A percentile compares a stretch with the other conserved stretches of the same genome.
Conservation (phyloP, 2,113 vertebrate species). For the Elanus axillaris region DNA sequence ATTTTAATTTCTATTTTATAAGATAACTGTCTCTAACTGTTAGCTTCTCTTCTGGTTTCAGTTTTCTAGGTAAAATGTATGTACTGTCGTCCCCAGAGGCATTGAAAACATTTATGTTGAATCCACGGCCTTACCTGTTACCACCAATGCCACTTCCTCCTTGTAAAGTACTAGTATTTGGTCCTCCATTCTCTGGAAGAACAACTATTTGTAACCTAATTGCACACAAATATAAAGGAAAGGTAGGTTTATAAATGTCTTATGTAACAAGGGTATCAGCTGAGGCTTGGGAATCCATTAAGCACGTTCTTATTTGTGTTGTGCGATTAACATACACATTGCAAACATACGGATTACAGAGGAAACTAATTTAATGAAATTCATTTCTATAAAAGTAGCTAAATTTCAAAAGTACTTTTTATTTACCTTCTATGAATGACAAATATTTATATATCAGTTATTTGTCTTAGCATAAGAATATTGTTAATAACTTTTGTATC, state of each 20-base stretch:
- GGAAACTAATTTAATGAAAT: not conserved
- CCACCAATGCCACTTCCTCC: constrained; percentile 87
- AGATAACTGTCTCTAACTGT: not conserved
- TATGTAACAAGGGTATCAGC: not conserved
- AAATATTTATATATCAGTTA: not conserved
- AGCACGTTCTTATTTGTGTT: not conserved
- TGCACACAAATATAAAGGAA: constrained; percentile 78
- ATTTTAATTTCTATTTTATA: not conserved
- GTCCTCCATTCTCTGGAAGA: constrained; percentile 81
- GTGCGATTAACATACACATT: not conserved
- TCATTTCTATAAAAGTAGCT: not conserved
- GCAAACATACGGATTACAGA: not conserved
- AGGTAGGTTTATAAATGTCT: constrained; percentile 52
- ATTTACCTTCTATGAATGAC: not conserved
- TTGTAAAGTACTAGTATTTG: constrained; percentile 84
- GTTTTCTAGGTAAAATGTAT: constrained; percentile 93
- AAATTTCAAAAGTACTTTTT: not conserved
- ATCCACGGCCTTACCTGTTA: constrained; percentile 86
- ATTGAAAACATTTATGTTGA: constrained; percentile 76
- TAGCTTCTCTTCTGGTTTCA: constrained; percentile 52
- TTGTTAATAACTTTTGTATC: not conserved
- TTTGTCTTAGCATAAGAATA: not conserved
- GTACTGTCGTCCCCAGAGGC: constrained; percentile 82
- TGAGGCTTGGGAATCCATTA: not conserved
- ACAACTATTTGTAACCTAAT: constrained; percentile 80